Conservation (phyloP, 2,113 vertebrate species). For the Gila orcuttii region DNA sequence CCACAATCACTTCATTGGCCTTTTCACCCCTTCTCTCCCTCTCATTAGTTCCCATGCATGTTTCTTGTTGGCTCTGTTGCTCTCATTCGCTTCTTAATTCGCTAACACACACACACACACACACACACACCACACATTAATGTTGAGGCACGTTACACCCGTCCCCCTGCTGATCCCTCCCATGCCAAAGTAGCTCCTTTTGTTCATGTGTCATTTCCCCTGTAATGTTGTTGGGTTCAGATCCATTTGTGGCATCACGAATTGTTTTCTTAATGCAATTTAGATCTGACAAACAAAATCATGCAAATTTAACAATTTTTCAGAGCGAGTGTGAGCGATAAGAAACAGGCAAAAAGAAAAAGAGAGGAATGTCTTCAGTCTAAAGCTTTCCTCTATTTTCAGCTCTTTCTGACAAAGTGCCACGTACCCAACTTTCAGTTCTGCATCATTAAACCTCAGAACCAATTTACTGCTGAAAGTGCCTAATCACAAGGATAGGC, state of each 20-base stretch:
- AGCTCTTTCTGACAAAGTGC: constrained; percentile 49
- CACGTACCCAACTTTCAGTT: constrained; percentile 58
- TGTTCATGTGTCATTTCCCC: constrained; percentile 29
- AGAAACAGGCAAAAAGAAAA: neutral
- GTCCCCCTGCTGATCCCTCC: constrained; percentile 3
- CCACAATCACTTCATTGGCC: constrained; percentile 29
- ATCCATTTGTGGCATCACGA: constrained; percentile 33
- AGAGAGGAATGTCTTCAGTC: constrained; percentile 26
- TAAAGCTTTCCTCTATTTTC: constrained; percentile 31
- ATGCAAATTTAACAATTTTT: constrained; percentile 47
- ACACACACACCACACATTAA: neutral
- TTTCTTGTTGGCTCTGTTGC: constrained; percentile 12
- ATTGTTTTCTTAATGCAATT: constrained; percentile 49
- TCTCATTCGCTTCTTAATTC: neutral
- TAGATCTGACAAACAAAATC: constrained; percentile 52
- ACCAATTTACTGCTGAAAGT: constrained; percentile 62
- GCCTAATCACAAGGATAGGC: constrained; percentile 57
- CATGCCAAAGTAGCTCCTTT: constrained; percentile 39
- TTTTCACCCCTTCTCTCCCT: constrained; percentile 18
- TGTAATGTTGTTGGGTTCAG: constrained; percentile 32
- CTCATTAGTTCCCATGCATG: constrained; percentile 16
- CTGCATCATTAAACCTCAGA: constrained; percentile 63
- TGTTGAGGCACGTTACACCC: neutral
- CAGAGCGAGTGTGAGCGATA: neutral
- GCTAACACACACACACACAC: neutral